A percentile compares a stretch with the other conserved stretches of the same genome.
phyloP scores from a whole-genome alignment of 2,888 invertebrate genomes.

The Brenthis ino region DNA sequence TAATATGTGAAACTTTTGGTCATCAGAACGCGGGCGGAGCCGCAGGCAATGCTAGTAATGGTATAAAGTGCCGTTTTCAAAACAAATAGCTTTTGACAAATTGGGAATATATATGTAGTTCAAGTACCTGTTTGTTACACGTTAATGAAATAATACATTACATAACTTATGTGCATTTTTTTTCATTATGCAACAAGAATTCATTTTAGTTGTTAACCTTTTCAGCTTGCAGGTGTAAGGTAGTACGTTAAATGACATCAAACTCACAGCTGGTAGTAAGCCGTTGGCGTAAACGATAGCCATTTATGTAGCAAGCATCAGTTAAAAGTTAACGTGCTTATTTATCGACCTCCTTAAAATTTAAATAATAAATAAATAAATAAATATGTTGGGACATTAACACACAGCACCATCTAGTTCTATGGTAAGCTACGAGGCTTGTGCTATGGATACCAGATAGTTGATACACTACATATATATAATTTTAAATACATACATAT shows the following conservation, averaged over 20 bases:
- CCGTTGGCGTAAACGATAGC: conserved; percentile 3
- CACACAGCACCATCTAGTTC: too few species aligned
- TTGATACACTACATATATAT: too few species aligned
- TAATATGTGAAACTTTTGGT: too few species aligned
- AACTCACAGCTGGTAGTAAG: conserved; percentile 1
- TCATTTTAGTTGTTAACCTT: not conserved
- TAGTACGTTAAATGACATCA: not conserved
- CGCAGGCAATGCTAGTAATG: too few species aligned
- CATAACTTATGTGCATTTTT: conserved; percentile 5
- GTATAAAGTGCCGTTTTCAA: too few species aligned
- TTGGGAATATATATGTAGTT: not conserved
- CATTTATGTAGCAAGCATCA: not conserved
- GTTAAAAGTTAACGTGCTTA: not conserved
- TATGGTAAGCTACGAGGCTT: too few species aligned
- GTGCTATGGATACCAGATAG: too few species aligned
- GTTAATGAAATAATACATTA: conserved; percentile 2
- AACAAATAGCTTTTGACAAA: not conserved
- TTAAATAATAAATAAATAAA: too few species aligned
- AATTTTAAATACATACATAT: too few species aligned
- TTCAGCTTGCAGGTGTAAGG: conserved; percentile 2
- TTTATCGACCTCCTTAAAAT: too few species aligned
- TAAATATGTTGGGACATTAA: too few species aligned
- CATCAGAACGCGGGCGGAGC: too few species aligned
- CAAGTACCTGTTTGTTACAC: not conserved
- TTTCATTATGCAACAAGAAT: not conserved